phyloP scores from a whole-genome alignment of 2,113 vertebrate genomes.

The Ameiurus melas region DNA sequence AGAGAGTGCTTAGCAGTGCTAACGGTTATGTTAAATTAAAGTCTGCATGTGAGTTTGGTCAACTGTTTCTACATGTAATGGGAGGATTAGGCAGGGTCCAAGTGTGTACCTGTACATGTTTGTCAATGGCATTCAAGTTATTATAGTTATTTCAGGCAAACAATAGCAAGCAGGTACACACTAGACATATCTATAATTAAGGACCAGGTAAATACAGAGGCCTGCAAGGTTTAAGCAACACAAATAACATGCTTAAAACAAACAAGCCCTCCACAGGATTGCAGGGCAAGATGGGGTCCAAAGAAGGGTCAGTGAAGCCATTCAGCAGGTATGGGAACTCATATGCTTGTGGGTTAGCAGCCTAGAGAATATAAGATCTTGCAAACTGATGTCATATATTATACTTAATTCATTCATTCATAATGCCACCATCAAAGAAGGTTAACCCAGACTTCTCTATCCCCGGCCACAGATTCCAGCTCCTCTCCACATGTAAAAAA shows the following conservation, averaged over 20 bases:
- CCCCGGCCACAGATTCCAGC: not conserved
- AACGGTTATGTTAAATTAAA: not conserved
- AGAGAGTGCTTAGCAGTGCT: not conserved
- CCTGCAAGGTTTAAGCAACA: not conserved
- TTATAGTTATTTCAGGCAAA: not conserved
- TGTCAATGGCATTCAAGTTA: not conserved
- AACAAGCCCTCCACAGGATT: not conserved
- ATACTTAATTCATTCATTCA: not conserved
- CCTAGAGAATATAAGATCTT: not conserved
- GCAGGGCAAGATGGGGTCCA: not conserved
- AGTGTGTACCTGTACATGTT: not conserved
- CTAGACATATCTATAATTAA: too few species aligned
- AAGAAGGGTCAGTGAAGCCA: not conserved
- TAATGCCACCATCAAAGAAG: not conserved
- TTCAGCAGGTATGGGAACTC: not conserved
- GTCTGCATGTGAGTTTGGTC: not conserved
- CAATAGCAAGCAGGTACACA: not conserved
- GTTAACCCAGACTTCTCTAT: not conserved
- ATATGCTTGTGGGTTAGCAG: not conserved
- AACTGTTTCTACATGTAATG: not conserved
- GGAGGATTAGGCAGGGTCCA: not conserved
- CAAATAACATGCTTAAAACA: not conserved
- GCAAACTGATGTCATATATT: not conserved
- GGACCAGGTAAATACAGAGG: not conserved
- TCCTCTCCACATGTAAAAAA: not conserved